A percentile compares a stretch with the other conserved stretches of the same genome.
phyloP scores from a whole-genome alignment of 2,888 invertebrate genomes.

The Willowsia nigromaculata region DNA sequence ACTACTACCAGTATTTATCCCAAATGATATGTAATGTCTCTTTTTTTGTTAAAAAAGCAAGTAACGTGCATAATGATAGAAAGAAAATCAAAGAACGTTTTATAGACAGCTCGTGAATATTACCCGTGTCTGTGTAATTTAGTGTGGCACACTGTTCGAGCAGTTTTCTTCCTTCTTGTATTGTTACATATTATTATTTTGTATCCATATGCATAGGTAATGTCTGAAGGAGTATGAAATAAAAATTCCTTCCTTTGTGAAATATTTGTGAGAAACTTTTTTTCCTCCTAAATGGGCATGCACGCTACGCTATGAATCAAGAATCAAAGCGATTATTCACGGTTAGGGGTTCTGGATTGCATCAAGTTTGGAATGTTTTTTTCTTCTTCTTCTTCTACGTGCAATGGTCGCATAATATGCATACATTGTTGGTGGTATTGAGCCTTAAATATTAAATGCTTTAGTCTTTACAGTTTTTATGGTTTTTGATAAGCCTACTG shows the following conservation, averaged over 20 bases:
- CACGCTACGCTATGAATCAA: slow-evolving; percentile 46
- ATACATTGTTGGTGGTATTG: background rate
- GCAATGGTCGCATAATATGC: background rate
- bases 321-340: slow-evolving; percentile 63
- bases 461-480: background rate
- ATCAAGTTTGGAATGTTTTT: slow-evolving; percentile 50
- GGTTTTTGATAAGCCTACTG: background rate
- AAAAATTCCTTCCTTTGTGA: slow-evolving; percentile 64
- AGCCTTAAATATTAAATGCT: slow-evolving; percentile 14
- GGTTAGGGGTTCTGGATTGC: slow-evolving; percentile 71
- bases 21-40: background rate
- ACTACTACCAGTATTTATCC: background rate
- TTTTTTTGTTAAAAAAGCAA: background rate
- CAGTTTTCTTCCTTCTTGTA: slow-evolving; percentile 37
- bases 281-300: slow-evolving; percentile 38
- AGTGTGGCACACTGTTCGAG: background rate
- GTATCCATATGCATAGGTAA: background rate
- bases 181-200: background rate
- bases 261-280: slow-evolving; percentile 48
- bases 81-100: no score
- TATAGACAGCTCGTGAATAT: background rate
- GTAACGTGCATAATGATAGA: background rate
- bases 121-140: background rate
- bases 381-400: background rate
- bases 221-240: slow-evolving; percentile 12